phyloP scores from a whole-genome alignment of 2,797 vertebrate species.

The Propithecus perrieri region DNA sequence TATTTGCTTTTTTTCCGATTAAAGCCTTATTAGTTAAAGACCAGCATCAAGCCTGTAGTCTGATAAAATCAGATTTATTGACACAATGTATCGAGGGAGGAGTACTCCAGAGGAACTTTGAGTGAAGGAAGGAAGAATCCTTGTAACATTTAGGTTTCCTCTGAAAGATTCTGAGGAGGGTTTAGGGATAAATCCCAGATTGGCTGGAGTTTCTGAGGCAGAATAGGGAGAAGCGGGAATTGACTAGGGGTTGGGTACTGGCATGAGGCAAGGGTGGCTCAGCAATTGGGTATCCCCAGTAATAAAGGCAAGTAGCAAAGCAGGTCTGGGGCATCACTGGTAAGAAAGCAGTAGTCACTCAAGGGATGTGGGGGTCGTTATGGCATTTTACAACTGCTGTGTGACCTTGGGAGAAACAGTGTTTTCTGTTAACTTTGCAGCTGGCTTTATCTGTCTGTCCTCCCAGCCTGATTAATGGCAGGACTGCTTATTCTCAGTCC shows the following conservation, averaged over 20 bases:
- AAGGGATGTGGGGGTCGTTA: constrained; percentile 22
- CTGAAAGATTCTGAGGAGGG: background rate
- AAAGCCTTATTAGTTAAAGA: constrained; percentile 1
- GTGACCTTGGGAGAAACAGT: constrained; percentile 49
- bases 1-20: background rate
- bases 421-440: constrained; percentile 69
- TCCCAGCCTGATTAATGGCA: constrained; percentile 63
- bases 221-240: background rate
- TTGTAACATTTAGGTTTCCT: constrained; percentile 35
- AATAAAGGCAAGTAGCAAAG: constrained; percentile 42
- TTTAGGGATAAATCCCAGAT: background rate
- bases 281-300: background rate
- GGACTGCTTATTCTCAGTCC: constrained; percentile 59
- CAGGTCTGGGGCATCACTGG: background rate
- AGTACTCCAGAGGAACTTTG: background rate
- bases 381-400: constrained; percentile 58
- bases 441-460: constrained; percentile 69
- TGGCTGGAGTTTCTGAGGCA: background rate
- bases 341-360: constrained; percentile 43
- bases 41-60: background rate
- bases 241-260: background rate
- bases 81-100: background rate
- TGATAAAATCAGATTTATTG: constrained; percentile 30
- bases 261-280: background rate
- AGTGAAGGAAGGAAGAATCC: background rate